Evolutionary conservation across 2,113 vertebrate genomes (phyloP).

Genomic region (Pollachius pollachius): DNA sequence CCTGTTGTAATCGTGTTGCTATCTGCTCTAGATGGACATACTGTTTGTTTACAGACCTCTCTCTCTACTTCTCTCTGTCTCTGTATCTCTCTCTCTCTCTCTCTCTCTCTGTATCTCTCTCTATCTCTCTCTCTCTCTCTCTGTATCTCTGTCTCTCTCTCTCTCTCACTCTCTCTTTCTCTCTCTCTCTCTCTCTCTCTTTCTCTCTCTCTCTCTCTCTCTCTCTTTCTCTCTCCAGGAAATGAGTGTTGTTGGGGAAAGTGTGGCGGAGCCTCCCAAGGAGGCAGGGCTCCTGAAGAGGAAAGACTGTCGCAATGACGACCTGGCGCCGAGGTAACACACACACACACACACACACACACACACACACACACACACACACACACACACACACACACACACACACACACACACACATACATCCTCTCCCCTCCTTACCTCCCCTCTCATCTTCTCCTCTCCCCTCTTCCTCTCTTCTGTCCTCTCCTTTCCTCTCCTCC

Average conservation of each 20-base stretch:
- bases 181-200: constrained; percentile 1
- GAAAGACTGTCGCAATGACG: not conserved
- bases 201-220: not conserved
- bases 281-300: not conserved
- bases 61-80: constrained; percentile 5
- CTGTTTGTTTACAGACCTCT: no score
- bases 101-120: not conserved
- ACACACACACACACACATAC: no score
- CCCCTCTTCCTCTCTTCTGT: not conserved
- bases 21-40: no score
- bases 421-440: not conserved
- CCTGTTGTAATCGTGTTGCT: no score
- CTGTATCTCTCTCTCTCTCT: not conserved
- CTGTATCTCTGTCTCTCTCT: not conserved
- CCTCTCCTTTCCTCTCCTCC: no score
- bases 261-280: not conserved
- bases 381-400: not conserved
- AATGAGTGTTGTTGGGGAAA: not conserved
- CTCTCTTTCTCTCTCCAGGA: constrained; percentile 13
- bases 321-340: not conserved
- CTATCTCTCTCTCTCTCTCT: not conserved
- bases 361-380: not conserved
- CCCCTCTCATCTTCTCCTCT: no score
- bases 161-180: constrained; percentile 13
- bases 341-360: not conserved